Evolutionary conservation across 2,888 invertebrate species (phyloP).

Genomic region (Monochamus alternatus): DNA sequence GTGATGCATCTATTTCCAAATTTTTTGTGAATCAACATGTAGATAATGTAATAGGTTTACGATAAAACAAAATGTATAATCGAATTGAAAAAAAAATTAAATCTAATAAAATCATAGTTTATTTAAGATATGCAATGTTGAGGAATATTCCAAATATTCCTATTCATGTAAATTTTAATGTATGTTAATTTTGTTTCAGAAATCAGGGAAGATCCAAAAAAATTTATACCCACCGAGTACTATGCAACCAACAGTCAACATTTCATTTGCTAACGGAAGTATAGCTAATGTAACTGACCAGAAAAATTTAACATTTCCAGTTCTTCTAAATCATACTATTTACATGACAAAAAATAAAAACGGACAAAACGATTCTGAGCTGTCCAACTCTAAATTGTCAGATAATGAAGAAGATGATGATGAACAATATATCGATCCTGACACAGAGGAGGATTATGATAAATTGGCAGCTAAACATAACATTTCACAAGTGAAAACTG

Average conservation of each 20-base stretch:
- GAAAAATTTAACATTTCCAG: conserved; percentile 53
- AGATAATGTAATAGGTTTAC: no score
- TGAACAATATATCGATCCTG: conserved; percentile 49
- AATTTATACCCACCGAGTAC: not conserved
- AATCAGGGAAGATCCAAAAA: conserved; percentile 9
- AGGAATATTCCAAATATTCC: no score
- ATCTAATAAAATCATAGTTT: no score
- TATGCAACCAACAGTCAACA: not conserved
- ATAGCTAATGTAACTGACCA: conserved; percentile 73
- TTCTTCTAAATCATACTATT: conserved; percentile 34
- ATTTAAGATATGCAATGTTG: no score
- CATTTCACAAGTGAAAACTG: conserved; percentile 1
- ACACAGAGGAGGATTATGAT: not conserved
- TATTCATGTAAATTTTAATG: not conserved
- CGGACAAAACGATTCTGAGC: conserved; percentile 39
- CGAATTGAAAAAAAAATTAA: no score
- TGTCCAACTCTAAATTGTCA: conserved; percentile 60
- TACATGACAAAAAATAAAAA: conserved; percentile 26
- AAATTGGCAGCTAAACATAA: conserved; percentile 1
- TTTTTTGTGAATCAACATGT: no score
- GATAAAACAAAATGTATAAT: no score
- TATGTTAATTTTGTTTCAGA: conserved; percentile 3
- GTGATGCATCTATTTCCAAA: no score
- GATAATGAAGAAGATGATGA: conserved; percentile 62
- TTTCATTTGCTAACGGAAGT: conserved; percentile 60